These are phyloP conservation scores for Falco concolor DNA, from an alignment of 2,797 vertebrate species.

Conservation along the genomic window DNA sequence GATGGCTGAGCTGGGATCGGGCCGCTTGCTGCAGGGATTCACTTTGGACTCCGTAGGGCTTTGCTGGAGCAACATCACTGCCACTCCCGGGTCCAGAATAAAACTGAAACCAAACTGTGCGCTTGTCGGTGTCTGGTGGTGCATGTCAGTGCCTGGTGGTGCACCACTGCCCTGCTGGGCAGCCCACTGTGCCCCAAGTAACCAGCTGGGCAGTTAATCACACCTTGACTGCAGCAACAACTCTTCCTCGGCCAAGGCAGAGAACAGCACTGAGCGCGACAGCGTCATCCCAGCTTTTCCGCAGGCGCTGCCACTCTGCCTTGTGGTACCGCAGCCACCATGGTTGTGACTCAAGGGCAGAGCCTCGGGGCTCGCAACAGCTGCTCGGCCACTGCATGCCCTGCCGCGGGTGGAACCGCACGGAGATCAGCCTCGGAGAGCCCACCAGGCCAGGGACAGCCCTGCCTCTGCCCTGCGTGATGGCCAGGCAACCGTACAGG, in stretches of 20 bases:
- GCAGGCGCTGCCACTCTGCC: background rate
- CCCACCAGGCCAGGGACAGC: background rate
- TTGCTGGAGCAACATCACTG: background rate
- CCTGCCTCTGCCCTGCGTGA: accelerated
- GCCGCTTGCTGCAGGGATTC: background rate
- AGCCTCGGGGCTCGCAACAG: accelerated
- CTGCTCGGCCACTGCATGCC: accelerated
- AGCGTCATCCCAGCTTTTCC: no score
- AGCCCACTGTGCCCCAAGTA: no score
- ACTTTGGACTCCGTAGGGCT: background rate
- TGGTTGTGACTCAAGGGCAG: accelerated
- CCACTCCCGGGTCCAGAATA: background rate
- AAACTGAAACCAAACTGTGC: background rate
- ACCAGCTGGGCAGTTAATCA: no score
- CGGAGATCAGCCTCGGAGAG: background rate
- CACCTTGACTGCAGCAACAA: no score
- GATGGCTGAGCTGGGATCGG: background rate
- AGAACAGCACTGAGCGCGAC: no score
- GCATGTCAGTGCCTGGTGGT: no score
- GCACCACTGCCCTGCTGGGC: no score
- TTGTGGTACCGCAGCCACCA: accelerated
- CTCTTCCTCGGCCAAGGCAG: no score
- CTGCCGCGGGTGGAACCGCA: background rate
- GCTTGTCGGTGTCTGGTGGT: background rate
- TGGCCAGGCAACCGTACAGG: accelerated